Evolutionary conservation across 35 echinoderm and acorn worm genomes (phyloP), one percentile per base, ranked within the genome.

Genomic region (Nesometra sesokonis): DNA sequence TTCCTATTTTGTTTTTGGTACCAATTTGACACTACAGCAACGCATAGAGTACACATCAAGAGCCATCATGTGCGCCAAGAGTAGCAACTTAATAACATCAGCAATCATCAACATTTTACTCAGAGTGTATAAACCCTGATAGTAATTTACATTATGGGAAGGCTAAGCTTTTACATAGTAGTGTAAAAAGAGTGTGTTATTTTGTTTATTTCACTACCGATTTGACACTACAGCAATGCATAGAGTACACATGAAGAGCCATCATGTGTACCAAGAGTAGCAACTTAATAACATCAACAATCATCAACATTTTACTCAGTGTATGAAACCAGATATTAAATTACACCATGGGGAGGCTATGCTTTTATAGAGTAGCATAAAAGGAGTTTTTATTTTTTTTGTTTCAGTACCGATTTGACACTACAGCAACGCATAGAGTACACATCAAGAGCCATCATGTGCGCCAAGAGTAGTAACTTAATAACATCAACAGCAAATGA

Each of bases 181-280:
- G n/a, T n/a, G n/a, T n/a, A n/a, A n/a, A n/a, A n/a, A n/a, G n/a
- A n/a, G n/a, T n/a, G n/a, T 67, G 94, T 46, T 84, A 17, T 86
- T 1, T 30, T 34, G 0, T 35, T 79, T 39, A 0, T 27, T 78
- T 77, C 83, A 97, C 91, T 33, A 97, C 89, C 32, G 91, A 97
- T 77, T 36, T 97, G 15, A 90, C 82, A n/a, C 47, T 93, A 34
- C 95, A 93, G 36, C 89, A 93, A 37, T 77, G 95, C 3, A 97
- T 97, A 29, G 95, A 93, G 83, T 97, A 97, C 84, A 78, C 93
- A 17, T 97, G 91, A 15, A 77, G 95, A 30, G 95, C 95, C 0
- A 89, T 97, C 4, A 93, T 97, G 89, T 93, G 91, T 89, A 84
- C 89, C 34, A 97, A 97, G 84, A 97, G 95, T 43, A 93, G 92